phyloP scores from a whole-genome alignment of 2,888 invertebrate genomes.

The Germaria angustata region DNA sequence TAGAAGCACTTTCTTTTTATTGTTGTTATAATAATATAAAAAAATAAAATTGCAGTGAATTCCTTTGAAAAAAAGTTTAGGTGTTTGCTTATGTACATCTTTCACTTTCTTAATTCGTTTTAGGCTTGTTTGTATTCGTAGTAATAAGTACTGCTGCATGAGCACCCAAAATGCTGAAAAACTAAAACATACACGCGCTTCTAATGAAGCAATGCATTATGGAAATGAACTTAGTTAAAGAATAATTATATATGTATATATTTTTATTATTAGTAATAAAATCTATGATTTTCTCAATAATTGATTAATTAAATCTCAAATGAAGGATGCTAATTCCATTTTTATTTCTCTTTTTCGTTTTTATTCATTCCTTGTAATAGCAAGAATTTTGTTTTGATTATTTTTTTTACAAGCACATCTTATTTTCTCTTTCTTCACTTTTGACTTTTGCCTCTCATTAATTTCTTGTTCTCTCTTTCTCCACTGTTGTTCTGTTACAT shows the following conservation, averaged over 20 bases:
- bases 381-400: slow-evolving; percentile 64
- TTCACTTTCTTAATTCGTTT: slow-evolving; percentile 44
- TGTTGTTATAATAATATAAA: slow-evolving; percentile 4
- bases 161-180: not conserved
- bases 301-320: too few species aligned
- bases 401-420: slow-evolving; percentile 54
- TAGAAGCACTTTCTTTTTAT: not conserved
- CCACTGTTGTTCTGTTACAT: slow-evolving; percentile 23
- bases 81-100: slow-evolving; percentile 10
- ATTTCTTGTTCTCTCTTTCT: slow-evolving; percentile 32
- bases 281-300: not conserved
- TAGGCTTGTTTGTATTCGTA: slow-evolving; percentile 54
- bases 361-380: slow-evolving; percentile 33
- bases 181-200: not conserved
- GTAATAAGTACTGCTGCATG: slow-evolving; percentile 35
- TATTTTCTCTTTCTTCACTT: slow-evolving; percentile 49
- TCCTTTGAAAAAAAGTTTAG: slow-evolving; percentile 16
- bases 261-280: too few species aligned
- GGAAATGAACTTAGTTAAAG: not conserved
- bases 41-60: slow-evolving; percentile 24
- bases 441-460: slow-evolving; percentile 8
- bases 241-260: too few species aligned
- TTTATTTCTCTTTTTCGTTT: not conserved
- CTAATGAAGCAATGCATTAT: not conserved
- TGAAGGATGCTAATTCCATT: slow-evolving; percentile 38